Base-by-base conservation (phyloP, 2,113 vertebrate genomes). In the Ceuthmochares aereus region DNA sequence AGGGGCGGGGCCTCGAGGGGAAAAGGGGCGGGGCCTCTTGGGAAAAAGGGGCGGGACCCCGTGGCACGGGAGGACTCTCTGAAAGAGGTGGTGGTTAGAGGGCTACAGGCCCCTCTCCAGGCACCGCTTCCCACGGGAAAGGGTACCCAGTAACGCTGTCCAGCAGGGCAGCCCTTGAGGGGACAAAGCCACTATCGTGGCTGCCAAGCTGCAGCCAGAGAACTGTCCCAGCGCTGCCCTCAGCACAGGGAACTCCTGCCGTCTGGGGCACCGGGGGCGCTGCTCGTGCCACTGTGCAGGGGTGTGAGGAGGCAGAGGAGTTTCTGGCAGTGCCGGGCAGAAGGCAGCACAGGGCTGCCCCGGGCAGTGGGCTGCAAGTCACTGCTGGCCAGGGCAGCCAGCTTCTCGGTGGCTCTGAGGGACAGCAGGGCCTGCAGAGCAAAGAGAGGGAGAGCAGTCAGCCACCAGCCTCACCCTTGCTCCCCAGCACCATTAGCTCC, bases 351-450 rank as follows among this genome's bases (percentile, higher is more conserved):
- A 34, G 59, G 16, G 19, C 58, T 74, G 79, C 42, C 74, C 18
- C 11, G 10, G 4, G 34, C 51, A 23, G 66, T 13, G 0, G 77
- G 40, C 42, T 84, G 90, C 27, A 79, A 51, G 54, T 74, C 79
- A 10, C 77, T 27, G 7, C 86, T 11, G n/a, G 95, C 93, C 15
- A 98, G 91, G 7, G 63, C 36, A 1, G 95, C 79, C 94, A 98
- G 94, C 79, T 95, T 98, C 84, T 98, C 97, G 7, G 93, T 82
- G 66, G 98, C 98, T 32, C 87, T 51, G 52, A 98, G 91, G 27
- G 98, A 97, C 75, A 98, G 95, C 81, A 98, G 91, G 87, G 97
- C 97, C 98, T 98, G 90, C 10, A 7, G 76, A 69, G 43, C 21
- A 92, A 43, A 77, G 52, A 95, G 37, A 95, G 17, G 74, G 18